Base-by-base conservation (phyloP, 1,140 invertebrate genomes). In the Leptinotarsa texana region DNA sequence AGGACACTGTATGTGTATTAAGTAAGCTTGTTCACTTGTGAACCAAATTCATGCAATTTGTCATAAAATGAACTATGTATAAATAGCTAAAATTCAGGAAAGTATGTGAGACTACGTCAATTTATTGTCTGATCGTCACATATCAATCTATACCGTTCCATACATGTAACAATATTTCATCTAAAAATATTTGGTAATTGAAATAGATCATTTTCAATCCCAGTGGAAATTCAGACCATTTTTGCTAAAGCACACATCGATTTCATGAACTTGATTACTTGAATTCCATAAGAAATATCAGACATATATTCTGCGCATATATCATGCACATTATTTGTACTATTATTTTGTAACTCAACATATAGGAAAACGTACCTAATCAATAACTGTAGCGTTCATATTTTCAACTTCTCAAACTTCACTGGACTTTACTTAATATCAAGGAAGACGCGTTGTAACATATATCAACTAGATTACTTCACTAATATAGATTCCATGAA, bases 71-170 rank as follows among this genome's bases (percentile, higher is more conserved):
- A 62, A 62, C 21, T 6, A n/a, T 62, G 61, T n/a, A n/a, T n/a
- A 62, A 62, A 6, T 62, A 21, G 21, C 61, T 62, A 62, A n/a
- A 62, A n/a, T 62, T 62, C 8, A 11, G 1, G 18, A 62, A 62
- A 62, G 18, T 62, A 62, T 62, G 17, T n/a, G 6, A n/a, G 21
- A 6, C 61, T 62, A 62, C 15, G 21, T 21, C 2, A 57, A 15
- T 11, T 69, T 69, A 69, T 69, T 69, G 68, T 69, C 68, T n/a
- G 68, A 69, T 69, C 68, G 48, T 69, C 68, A 69, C 68, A 47
- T 49, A 18, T 67, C 33, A 27, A 27, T 67, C 22, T 27, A 27
- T 27, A 67, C 65, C 18, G 27, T 67, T 67, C 24, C 65, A 67
- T 22, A 24, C 21, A 33, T 67, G 33, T 17, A 42, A 67, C n/a